Conservation (phyloP, 1,140 invertebrate species). For the Aphis gossypii region DNA sequence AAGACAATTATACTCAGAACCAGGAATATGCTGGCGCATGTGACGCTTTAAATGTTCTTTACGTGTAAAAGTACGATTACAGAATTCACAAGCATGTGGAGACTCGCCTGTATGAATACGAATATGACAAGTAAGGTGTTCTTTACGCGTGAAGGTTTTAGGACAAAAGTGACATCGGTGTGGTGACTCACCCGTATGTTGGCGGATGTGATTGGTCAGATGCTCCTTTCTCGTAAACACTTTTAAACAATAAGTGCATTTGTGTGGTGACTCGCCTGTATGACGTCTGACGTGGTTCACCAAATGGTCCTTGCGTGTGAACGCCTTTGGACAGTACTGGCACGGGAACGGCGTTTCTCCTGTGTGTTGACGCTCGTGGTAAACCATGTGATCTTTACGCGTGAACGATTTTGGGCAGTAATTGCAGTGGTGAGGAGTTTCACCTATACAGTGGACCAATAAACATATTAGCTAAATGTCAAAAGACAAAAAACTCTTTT, state of each 20-base stretch:
- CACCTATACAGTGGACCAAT: constrained; percentile 70
- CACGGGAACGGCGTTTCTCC: constrained; percentile 83
- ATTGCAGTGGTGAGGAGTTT: constrained; percentile 85
- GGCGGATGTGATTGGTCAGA: constrained; percentile 71
- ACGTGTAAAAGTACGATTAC: constrained; percentile 81
- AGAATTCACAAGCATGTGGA: constrained; percentile 80
- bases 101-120: constrained; percentile 79
- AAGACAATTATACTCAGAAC: constrained; percentile 84
- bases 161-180: constrained; percentile 73
- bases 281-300: constrained; percentile 78
- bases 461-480: constrained; percentile 57
- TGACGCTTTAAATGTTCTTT: constrained; percentile 85
- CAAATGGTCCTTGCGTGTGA: constrained; percentile 83
- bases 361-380: constrained; percentile 84
- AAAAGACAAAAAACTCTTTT: constrained; percentile 55
- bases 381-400: constrained; percentile 81
- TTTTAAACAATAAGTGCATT: constrained; percentile 70
- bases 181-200: constrained; percentile 78
- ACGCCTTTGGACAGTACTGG: constrained; percentile 81
- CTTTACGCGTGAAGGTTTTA: constrained; percentile 85
- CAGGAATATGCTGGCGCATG: constrained; percentile 87
- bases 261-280: constrained; percentile 72
- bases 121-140: constrained; percentile 90
- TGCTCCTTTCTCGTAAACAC: constrained; percentile 74
- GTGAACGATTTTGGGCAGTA: constrained; percentile 86